phyloP scores from a whole-genome alignment of 1,140 invertebrate species.

The Neelides sp. region DNA sequence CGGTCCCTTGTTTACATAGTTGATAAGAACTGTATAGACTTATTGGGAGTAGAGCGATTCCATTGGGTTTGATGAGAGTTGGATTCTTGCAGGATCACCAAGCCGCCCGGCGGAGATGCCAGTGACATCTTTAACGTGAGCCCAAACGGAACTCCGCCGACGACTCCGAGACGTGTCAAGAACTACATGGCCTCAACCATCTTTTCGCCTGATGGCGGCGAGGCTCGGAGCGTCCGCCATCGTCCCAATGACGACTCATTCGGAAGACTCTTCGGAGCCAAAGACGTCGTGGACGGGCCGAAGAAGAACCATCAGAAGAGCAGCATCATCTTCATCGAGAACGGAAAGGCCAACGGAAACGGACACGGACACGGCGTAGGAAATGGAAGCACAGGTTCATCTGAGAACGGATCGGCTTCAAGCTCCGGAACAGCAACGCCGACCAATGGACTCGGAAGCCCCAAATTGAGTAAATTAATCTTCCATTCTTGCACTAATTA shows the following conservation, averaged over 20 bases:
- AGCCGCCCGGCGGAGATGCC: slow-evolving; percentile 51
- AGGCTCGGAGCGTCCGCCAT: slow-evolving; percentile 26
- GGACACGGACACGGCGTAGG: slow-evolving; percentile 31
- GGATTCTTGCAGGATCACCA: slow-evolving; percentile 43
- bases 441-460: slow-evolving; percentile 7
- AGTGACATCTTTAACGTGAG: slow-evolving; percentile 46
- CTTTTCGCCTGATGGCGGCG: slow-evolving; percentile 18
- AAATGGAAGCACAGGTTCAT: slow-evolving; percentile 4
- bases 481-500: neutral
- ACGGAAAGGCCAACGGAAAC: slow-evolving; percentile 33
- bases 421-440: slow-evolving; percentile 19
- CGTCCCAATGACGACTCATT: slow-evolving; percentile 44
- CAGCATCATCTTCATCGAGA: slow-evolving; percentile 33
- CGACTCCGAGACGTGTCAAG: slow-evolving; percentile 34
- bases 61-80: too few relatives aligned
- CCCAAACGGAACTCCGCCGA: slow-evolving; percentile 37
- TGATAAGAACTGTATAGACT: slow-evolving; percentile 2
- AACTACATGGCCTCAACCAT: slow-evolving; percentile 31
- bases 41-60: too few relatives aligned
- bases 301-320: slow-evolving; percentile 36
- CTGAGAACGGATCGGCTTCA: slow-evolving; percentile 11
- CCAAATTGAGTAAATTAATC: slow-evolving; percentile 3
- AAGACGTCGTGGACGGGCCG: slow-evolving; percentile 33
- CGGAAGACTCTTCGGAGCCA: slow-evolving; percentile 42
- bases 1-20: slow-evolving; percentile 15